Evolutionary conservation across 2,113 vertebrate species (phyloP), one percentile per base, ranked within the genome.

Genomic region (Orientallactaga bullata): DNA sequence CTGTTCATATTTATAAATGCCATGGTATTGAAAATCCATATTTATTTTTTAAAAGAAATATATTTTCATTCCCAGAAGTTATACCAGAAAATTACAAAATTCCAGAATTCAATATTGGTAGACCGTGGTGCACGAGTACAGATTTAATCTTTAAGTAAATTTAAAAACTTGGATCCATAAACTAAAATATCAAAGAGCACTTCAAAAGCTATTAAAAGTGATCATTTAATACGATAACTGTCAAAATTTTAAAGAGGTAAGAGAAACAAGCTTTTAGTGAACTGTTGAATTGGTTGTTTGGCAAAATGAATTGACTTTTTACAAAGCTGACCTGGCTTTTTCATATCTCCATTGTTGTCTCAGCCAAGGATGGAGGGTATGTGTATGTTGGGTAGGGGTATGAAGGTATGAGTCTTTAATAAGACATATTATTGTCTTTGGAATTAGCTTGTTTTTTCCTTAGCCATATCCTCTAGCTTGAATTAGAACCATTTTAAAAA

Each of bases 51-150:
- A n/a, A n/a, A n/a, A n/a, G n/a, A n/a, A n/a, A n/a, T n/a, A 47
- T 47, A 47, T 47, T 65, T 21, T 86, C 6, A 51, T 93, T 92
- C 11, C 63, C 47, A 28, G 30, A 97, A 93, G 15, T 94, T 84
- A 81, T n/a, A 20, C 58, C 26, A 82, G 66, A 90, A 26, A 92
- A 65, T 79, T 20, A 8, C 35, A 66, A 32, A 77, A 84, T 91
- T 81, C 7, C 30, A 72, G 76, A 85, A 83, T 81, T 73, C 17
- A 47, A 12, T 88, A 24, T 68, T 0, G 8, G 42, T 78, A 77
- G 51, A 28, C 18, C 11, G 23, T 7, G 42, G 42, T 51, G 10
- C 35, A 89, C 5, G 37, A 32, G 51, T 90, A 1, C 26, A 55
- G 18, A 47, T 8, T 35, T 77, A 66, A 81, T 68, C 79, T 94